Evolutionary conservation across 2,888 invertebrate species (phyloP), one percentile per base, ranked within the genome.

Genomic region (Leucophora obtusa): DNA sequence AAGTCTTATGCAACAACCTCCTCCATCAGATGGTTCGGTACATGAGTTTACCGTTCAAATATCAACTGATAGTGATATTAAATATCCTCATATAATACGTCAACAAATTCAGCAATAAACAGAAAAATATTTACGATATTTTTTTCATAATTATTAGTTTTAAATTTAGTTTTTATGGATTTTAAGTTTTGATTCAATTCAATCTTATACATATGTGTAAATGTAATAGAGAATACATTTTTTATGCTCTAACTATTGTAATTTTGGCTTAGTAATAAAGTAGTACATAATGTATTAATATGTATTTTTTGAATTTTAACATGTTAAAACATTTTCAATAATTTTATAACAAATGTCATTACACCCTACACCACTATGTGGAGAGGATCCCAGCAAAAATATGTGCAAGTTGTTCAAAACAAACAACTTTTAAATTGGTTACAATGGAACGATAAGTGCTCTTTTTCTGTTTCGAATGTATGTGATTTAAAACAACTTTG

Each of bases 1-100:
- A 82, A 83, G 76, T 66, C 58, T 73, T 38, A 14, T 73, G 47
- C 80, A 66, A 35, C 70, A 65, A 28, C 18, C 18, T 58, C n/a
- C n/a, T n/a, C 4, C 6, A 47, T n/a, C 14, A 38, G 81, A 77
- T 50, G 70, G 70, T 35, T 50, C 63, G 11, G 72, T 47, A 35
- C 53, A 77, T 47, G 65, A 77, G 51, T 77, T 43, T 62, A 38
- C 51, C 7, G 15, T 74, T 17, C 59, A 73, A 70, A 35, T 77
- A 21, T 53, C 60, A 58, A 66, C 21, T 66, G 65, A 74, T 51
- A 73, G 33, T 51, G 70, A 28, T 28, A 28, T 28, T 7, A 28
- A 28, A 28, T 28, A 73, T 62, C 56, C 70, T 11, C 73, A 60
- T 47, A 59, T 43, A 38, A 76, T 59, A 73, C 58, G 43, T 17